Percentiles rank a stretch among this genome's conserved stretches.
Evolutionary conservation across 2,888 invertebrate species (phyloP).

Genomic region (Lasioglossum zephyrum): DNA sequence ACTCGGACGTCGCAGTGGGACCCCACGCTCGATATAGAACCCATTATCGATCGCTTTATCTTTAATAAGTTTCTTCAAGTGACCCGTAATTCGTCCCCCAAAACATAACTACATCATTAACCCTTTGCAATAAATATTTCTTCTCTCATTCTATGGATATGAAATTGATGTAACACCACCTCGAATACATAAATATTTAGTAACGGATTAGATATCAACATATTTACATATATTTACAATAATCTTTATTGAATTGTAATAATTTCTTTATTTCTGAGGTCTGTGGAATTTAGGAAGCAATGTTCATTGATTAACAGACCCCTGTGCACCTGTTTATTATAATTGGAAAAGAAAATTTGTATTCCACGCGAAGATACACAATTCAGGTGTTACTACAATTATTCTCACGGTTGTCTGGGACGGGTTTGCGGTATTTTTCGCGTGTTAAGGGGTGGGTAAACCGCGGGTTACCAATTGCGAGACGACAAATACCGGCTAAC

Average conservation of each 20-base stretch:
- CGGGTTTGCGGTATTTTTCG: not conserved
- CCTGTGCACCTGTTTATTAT: not conserved
- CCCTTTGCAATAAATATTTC: too few relatives aligned
- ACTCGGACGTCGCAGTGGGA: constrained; percentile 41
- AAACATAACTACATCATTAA: not conserved
- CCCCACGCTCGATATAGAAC: not conserved
- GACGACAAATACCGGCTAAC: constrained; percentile 62
- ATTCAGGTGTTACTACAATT: not conserved
- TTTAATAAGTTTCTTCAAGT: not conserved
- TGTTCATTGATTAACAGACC: too few relatives aligned
- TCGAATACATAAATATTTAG: too few relatives aligned
- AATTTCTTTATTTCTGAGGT: too few relatives aligned
- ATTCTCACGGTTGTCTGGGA: not conserved
- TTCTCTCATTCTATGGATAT: too few relatives aligned
- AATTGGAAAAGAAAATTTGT: not conserved
- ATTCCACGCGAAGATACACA: not conserved
- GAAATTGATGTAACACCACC: too few relatives aligned
- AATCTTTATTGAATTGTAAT: too few relatives aligned
- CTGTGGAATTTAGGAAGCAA: too few relatives aligned
- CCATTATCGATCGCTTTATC: constrained; percentile 35
- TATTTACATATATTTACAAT: too few relatives aligned
- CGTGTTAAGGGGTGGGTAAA: constrained; percentile 19
- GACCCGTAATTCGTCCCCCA: not conserved
- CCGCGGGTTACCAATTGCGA: constrained; percentile 42
- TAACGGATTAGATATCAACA: too few relatives aligned